A percentile compares a stretch with the other conserved stretches of the same genome.
Conservation (phyloP, 1,140 invertebrate genomes). For the Heliconius himera region DNA sequence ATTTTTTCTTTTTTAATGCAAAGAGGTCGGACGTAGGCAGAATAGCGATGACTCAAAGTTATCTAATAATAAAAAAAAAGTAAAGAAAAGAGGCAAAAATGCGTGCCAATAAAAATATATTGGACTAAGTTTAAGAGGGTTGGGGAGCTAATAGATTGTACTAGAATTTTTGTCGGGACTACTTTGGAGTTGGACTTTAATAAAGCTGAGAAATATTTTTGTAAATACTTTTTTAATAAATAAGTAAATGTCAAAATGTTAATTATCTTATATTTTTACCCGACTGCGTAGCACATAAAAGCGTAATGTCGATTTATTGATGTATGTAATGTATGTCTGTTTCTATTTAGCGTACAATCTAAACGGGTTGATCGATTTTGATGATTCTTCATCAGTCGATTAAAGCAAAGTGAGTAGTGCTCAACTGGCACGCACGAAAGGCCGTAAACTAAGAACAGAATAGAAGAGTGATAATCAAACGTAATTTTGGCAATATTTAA, state of each 20-base stretch:
- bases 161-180: slow-evolving; percentile 6
- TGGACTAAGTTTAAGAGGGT: slow-evolving; percentile 23
- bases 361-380: too few species aligned
- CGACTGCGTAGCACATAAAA: too few species aligned
- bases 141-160: slow-evolving; percentile 19
- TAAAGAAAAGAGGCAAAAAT: slow-evolving; percentile 22
- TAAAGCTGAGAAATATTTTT: neutral
- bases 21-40: slow-evolving; percentile 24
- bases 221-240: slow-evolving; percentile 1
- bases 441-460: too few species aligned
- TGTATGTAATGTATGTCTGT: too few species aligned
- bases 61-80: slow-evolving; percentile 27
- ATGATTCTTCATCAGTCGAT: too few species aligned
- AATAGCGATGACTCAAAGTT: slow-evolving; percentile 26
- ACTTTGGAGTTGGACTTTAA: neutral
- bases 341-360: too few species aligned
- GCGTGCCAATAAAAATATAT: slow-evolving; percentile 26
- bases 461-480: too few species aligned
- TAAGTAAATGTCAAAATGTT: too few species aligned
- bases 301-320: neutral
- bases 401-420: too few species aligned
- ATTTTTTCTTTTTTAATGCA: slow-evolving; percentile 2
- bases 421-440: too few species aligned
- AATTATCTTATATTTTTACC: too few species aligned
- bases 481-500: too few species aligned